Conservation (phyloP, 2,797 vertebrate genomes). For the Cirrhinus molitorella region DNA sequence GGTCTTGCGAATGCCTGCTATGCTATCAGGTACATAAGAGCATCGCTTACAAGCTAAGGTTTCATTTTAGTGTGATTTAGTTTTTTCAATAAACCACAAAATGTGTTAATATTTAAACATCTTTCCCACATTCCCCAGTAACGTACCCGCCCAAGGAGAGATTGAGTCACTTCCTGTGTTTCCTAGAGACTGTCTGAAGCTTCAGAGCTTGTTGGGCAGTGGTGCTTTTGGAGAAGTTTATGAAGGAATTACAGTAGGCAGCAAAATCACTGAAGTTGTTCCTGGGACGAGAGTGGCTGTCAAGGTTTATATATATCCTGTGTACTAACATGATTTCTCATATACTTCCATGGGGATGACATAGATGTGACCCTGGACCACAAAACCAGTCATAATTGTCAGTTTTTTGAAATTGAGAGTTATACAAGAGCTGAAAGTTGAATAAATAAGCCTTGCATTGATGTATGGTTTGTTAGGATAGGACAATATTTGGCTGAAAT, state of each 20-base stretch:
- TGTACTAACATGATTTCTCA: no score
- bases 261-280: constrained; percentile 66
- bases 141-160: constrained; percentile 74
- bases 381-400: no score
- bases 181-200: constrained; percentile 75
- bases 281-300: constrained; percentile 78
- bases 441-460: no score
- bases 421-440: no score
- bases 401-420: no score
- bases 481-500: no score
- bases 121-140: constrained; percentile 61
- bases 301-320: constrained; percentile 74
- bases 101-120: neutral
- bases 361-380: no score
- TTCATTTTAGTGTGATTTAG: neutral
- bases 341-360: no score
- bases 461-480: no score
- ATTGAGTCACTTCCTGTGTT: constrained; percentile 77
- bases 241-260: constrained; percentile 74
- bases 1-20: constrained; percentile 76
- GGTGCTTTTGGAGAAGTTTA: constrained; percentile 84
- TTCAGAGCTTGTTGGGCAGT: constrained; percentile 77
- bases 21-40: constrained; percentile 66
- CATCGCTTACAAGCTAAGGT: neutral
- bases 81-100: neutral